Evolutionary conservation across 2,888 invertebrate genomes (phyloP).

Genomic region (Alloscopus bannaensis): DNA sequence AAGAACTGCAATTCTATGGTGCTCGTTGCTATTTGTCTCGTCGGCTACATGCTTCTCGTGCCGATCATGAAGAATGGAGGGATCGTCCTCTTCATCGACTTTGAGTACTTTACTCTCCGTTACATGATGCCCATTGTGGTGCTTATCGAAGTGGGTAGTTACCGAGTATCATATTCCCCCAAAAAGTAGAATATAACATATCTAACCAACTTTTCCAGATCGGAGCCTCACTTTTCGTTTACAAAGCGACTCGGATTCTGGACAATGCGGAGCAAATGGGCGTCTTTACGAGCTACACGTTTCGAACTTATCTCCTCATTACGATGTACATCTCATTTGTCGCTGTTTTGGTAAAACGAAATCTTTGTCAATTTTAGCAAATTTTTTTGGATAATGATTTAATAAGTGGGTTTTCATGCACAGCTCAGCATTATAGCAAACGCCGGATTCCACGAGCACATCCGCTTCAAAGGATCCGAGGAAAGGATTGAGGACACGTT

Average conservation of each 20-base stretch:
- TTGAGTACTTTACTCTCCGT: slow-evolving; percentile 59
- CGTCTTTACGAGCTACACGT: slow-evolving; percentile 22
- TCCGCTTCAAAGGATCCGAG: slow-evolving; percentile 29
- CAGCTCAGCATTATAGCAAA: slow-evolving; percentile 15
- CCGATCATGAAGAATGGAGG: slow-evolving; percentile 67
- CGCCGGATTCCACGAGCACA: neutral
- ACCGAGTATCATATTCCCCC: too few species aligned
- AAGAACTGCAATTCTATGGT: slow-evolving; percentile 48
- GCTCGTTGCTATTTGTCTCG: slow-evolving; percentile 60
- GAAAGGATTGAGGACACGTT: slow-evolving; percentile 8
- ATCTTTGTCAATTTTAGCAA: neutral
- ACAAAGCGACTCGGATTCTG: slow-evolving; percentile 47
- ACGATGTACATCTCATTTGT: slow-evolving; percentile 17
- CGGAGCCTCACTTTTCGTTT: slow-evolving; percentile 53
- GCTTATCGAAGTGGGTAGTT: slow-evolving; percentile 45
- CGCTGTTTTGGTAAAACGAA: neutral
- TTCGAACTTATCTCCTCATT: neutral
- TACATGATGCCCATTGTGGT: slow-evolving; percentile 58
- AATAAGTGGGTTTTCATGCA: neutral
- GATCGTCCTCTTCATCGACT: slow-evolving; percentile 59
- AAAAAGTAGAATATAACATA: too few species aligned
- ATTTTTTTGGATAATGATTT: neutral
- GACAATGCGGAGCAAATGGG: slow-evolving; percentile 66
- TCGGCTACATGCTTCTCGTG: slow-evolving; percentile 56
- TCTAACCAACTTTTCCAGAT: slow-evolving; percentile 13